Evolutionary conservation across 2,797 vertebrate genomes (phyloP), one percentile per base, ranked within the genome.

Genomic region (Chelmon rostratus): DNA sequence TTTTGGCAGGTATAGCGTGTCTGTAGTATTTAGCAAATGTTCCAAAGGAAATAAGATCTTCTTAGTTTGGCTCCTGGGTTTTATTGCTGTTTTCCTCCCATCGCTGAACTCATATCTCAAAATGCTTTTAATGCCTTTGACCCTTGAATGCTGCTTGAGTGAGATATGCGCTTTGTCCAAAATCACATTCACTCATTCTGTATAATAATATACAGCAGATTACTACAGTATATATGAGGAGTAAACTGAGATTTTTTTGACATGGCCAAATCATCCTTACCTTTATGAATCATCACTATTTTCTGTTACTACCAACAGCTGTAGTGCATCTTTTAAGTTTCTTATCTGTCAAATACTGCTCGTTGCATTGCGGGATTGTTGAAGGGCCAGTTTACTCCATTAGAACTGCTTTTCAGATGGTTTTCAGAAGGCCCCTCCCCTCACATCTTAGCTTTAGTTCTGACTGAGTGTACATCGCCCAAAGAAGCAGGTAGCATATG

Each of bases 1-100:
- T 52, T 71, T 71, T 79, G 67, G 61, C 50, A 52, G 19, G 7
- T 56, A 4, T 56, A 4, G 19, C 12, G 18, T 23, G 38, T 25
- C 35, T 74, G 6, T 4, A 35, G 49, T 11, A 37, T 46, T 70
- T 23, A 73, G n/a, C n/a, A 56, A 53, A 68, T 49, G 25, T 42
- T 76, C 10, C 49, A 50, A 62, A 50, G n/a, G 10, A 61, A 62
- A 66, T 33, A 10, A 2, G 31, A 58, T 37, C 21, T 11, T 68
- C 19, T 64, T 23, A 38, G 18, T 81, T 50, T 57, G 47, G 23
- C 18, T 67, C 58, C 23, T 21, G 37, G 38, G 13, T 19, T 46
- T 63, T 52, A 52, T 33, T 76, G 28, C 31, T 37, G 4, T 57
- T 78, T 67, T 47, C 8, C 46, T 57, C 28, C 21, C 8, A 12